Evolutionary conservation across 2,888 invertebrate genomes (phyloP), one percentile per base, ranked within the genome.

Genomic region (Lepetodrilus schrolli): DNA sequence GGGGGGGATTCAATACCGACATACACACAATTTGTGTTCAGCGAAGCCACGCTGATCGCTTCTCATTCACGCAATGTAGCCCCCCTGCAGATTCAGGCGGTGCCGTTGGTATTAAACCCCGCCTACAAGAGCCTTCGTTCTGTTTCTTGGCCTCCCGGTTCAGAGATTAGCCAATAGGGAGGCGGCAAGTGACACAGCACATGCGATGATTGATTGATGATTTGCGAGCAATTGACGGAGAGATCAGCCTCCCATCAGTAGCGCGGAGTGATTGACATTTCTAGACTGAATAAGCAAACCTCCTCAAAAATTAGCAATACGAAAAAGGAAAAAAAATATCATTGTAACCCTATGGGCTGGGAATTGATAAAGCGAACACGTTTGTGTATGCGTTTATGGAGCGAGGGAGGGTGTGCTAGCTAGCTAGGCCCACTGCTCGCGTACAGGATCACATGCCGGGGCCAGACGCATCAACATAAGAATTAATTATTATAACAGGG

Each of bases 401-500:
- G 30, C 13, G 58, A 17, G 23, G 26, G 17, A 13, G 30, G 17
- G 58, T 30, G 30, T 10, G 58, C 17, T n/a, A n/a, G n/a, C n/a
- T n/a, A n/a, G n/a, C n/a, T n/a, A n/a, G n/a, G n/a, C n/a, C n/a
- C n/a, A n/a, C n/a, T n/a, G n/a, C n/a, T n/a, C n/a, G n/a, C n/a
- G n/a, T n/a, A n/a, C n/a, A n/a, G n/a, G n/a, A n/a, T 17, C 26
- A 58, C 58, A 30, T 58, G 58, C n/a, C n/a, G n/a, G n/a, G n/a
- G n/a, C n/a, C n/a, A n/a, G n/a, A n/a, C n/a, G 34, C 58, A 58
- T 58, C 58, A 58, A 30, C 58, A 23, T 58, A 30, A 23, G 58
- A 58, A 58, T 58, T 58, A 58, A 58, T 58, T 58, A 58, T 58
- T 30, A 58, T 58, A 58, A 58, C 30, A 58, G 58, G 26, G 10